Conservation (phyloP, 1,140 invertebrate genomes). For the Musca vetustissima region DNA sequence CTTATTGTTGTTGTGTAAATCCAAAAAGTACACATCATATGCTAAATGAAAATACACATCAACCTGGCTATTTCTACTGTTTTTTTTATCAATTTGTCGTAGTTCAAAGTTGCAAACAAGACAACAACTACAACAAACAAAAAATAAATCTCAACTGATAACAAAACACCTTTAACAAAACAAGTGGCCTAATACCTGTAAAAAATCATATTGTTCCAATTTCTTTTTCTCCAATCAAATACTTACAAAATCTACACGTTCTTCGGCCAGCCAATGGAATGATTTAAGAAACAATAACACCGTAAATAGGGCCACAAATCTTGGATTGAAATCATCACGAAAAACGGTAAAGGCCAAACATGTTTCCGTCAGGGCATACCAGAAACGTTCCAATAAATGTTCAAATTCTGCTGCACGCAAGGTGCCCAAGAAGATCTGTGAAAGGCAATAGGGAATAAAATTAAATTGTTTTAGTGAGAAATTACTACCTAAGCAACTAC, state of each 20-base stretch:
- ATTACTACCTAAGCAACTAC: no score
- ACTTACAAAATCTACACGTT: slow-evolving; percentile 97
- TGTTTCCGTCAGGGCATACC: slow-evolving; percentile 99
- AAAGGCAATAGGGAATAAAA: background rate
- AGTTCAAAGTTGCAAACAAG: background rate
- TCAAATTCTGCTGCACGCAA: slow-evolving; percentile 96
- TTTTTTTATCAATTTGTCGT: background rate
- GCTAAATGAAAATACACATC: no score
- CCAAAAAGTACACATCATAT: no score
- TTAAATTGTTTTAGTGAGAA: background rate
- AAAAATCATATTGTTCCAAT: no score
- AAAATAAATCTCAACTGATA: background rate
- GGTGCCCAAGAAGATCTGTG: slow-evolving; percentile 90
- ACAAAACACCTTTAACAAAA: background rate
- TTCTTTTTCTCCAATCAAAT: slow-evolving; percentile 17
- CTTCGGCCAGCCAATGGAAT: slow-evolving; percentile 99
- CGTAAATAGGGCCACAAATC: slow-evolving; percentile 97
- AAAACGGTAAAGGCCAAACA: slow-evolving; percentile 99
- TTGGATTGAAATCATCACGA: slow-evolving; percentile 97
- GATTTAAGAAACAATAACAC: slow-evolving; percentile 96
- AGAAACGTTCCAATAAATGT: slow-evolving; percentile 97
- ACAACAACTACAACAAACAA: background rate
- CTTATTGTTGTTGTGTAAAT: no score
- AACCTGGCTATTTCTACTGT: no score
- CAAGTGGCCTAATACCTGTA: background rate